Evolutionary conservation across 2,113 vertebrate genomes (phyloP).

Genomic region (Manacus vitellinus): DNA sequence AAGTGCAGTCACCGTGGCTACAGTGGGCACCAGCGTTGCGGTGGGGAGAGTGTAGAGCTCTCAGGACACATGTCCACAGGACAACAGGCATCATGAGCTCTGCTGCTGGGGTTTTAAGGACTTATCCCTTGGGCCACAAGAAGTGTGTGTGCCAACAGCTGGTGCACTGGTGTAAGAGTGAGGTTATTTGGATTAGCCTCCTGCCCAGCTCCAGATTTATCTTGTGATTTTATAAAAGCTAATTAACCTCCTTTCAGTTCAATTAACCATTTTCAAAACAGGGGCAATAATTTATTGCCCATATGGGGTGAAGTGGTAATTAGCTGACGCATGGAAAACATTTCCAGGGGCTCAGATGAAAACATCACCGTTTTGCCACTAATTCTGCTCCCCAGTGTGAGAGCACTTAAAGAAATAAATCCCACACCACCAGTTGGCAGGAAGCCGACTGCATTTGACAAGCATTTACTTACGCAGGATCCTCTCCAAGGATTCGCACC

Average conservation of each 20-base stretch:
- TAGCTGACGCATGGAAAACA: not conserved
- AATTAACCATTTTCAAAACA: conserved; percentile 14
- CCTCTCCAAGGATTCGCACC: conserved; percentile 82
- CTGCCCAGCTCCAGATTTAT: not conserved
- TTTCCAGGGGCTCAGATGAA: conserved; percentile 15
- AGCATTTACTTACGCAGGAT: conserved; percentile 76
- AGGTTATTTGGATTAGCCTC: not conserved
- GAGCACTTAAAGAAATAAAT: conserved; percentile 45
- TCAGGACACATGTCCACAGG: not conserved
- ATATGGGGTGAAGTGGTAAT: conserved; percentile 12
- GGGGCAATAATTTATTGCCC: conserved; percentile 8
- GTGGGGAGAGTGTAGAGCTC: not conserved
- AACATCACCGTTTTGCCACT: conserved; percentile 25
- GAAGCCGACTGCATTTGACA: not conserved
- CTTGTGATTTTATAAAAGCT: not conserved
- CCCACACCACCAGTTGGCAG: not conserved
- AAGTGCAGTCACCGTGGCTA: not conserved
- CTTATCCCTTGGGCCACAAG: not conserved
- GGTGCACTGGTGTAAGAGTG: not conserved
- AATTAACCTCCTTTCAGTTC: not conserved
- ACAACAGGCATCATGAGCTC: rapidly evolving
- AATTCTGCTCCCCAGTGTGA: not conserved
- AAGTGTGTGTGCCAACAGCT: not conserved
- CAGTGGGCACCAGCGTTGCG: rapidly evolving
- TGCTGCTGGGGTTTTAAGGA: not conserved